Evolutionary conservation across 1,140 invertebrate genomes (phyloP).

Genomic region (Scaptodrosophila lebanonensis): DNA sequence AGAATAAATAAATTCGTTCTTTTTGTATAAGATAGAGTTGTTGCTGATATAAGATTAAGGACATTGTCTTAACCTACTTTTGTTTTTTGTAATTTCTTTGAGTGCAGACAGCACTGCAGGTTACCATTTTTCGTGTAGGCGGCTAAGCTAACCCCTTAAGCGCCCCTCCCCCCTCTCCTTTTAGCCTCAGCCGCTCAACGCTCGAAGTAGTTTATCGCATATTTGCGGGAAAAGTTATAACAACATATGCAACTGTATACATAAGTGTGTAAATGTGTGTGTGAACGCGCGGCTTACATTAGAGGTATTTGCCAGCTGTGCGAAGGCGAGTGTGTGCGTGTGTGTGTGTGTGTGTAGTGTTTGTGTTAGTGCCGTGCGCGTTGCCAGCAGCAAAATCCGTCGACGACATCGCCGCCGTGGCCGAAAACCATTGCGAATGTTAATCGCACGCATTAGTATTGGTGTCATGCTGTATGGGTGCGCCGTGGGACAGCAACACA

Average conservation of each 20-base stretch:
- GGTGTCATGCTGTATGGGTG: constrained; percentile 57
- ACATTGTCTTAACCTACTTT: no score
- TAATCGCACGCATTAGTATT: constrained; percentile 73
- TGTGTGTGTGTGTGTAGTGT: background rate
- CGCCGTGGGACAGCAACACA: constrained; percentile 31
- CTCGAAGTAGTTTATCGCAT: constrained; percentile 70
- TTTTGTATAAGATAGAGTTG: no score
- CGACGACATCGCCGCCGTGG: background rate
- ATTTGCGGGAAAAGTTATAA: constrained; percentile 60
- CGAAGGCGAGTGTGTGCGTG: constrained; percentile 6
- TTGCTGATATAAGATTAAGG: no score
- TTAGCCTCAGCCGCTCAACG: constrained; percentile 16
- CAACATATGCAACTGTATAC: constrained; percentile 53
- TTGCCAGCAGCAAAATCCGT: constrained; percentile 8
- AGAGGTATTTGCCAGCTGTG: constrained; percentile 5
- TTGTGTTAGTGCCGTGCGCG: constrained; percentile 11
- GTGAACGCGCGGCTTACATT: constrained; percentile 26
- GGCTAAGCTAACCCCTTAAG: background rate
- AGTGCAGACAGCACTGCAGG: no score
- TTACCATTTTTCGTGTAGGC: no score
- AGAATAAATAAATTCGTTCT: no score
- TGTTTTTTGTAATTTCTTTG: no score
- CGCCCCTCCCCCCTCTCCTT: background rate
- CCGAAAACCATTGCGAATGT: constrained; percentile 53
- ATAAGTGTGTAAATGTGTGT: constrained; percentile 15